A percentile compares a stretch with the other conserved stretches of the same genome.
These are phyloP conservation scores for Sylvia atricapilla DNA, from an alignment of 2,113 vertebrate genomes.

Conservation along the genomic window DNA sequence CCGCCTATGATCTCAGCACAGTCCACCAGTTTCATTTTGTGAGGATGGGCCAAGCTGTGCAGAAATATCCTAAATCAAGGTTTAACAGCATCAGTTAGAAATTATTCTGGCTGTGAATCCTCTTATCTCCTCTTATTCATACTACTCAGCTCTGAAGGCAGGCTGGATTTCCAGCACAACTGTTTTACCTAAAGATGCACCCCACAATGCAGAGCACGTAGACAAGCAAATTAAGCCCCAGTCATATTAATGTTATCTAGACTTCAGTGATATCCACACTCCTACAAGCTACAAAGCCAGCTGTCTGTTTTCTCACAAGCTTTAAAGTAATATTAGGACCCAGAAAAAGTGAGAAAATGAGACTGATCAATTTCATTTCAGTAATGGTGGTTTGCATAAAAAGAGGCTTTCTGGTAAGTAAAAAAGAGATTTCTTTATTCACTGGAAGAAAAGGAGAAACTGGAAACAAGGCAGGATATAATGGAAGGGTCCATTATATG, in stretches of 20 bases:
- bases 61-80: conserved; percentile 34
- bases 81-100: conserved; percentile 55
- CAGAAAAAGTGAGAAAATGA: conserved; percentile 25
- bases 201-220: conserved; percentile 38
- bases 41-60: conserved; percentile 1
- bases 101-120: conserved; percentile 40
- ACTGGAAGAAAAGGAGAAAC: not conserved
- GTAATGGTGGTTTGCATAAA: not conserved
- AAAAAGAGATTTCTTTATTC: not conserved
- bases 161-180: not conserved
- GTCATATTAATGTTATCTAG: conserved; percentile 13
- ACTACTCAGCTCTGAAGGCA: not conserved
- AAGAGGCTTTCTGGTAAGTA: not conserved
- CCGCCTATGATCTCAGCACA: conserved; percentile 41
- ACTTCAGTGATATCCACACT: conserved; percentile 32
- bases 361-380: conserved; percentile 1
- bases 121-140: conserved; percentile 46
- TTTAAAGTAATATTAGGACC: conserved; percentile 1
- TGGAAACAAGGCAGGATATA: not conserved
- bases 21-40: conserved; percentile 42
- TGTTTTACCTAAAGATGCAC: not conserved
- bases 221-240: conserved; percentile 55
- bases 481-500: not conserved
- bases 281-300: conserved; percentile 6
- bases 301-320: conserved; percentile 13